phyloP scores from a whole-genome alignment of 2,113 vertebrate species.

The Charina bottae region DNA sequence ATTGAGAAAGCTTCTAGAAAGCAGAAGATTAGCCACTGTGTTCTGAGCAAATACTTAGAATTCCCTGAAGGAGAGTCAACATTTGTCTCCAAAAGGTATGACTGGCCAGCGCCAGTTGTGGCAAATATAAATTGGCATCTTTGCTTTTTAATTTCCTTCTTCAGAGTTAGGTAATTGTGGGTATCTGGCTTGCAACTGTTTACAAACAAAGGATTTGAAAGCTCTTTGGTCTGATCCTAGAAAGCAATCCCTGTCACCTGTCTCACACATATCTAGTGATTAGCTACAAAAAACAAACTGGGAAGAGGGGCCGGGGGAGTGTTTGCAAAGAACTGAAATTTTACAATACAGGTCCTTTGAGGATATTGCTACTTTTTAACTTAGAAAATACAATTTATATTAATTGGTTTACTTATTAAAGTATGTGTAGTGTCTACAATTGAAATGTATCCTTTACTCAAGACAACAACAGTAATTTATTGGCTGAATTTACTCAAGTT shows the following conservation, averaged over 20 bases:
- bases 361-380: not conserved
- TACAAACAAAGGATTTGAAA: not conserved
- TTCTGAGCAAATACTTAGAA: not conserved
- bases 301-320: not conserved
- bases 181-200: not conserved
- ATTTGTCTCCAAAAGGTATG: not conserved
- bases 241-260: not conserved
- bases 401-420: not conserved
- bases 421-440: not conserved
- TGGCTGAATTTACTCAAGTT: not conserved
- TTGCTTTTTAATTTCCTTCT: not conserved
- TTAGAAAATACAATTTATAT: not conserved
- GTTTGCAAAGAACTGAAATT: not conserved
- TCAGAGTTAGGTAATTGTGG: not conserved
- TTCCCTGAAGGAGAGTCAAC: not conserved
- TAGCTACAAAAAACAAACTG: not conserved
- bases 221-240: slow-evolving; percentile 3
- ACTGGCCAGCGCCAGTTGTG: not conserved
- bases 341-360: not conserved
- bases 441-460: not conserved
- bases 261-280: not conserved
- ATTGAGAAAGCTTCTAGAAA: not conserved
- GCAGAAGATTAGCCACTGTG: not conserved
- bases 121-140: not conserved
- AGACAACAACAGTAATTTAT: not conserved